phyloP scores from a whole-genome alignment of 2,888 invertebrate genomes.

The Tachystola acroxantha region DNA sequence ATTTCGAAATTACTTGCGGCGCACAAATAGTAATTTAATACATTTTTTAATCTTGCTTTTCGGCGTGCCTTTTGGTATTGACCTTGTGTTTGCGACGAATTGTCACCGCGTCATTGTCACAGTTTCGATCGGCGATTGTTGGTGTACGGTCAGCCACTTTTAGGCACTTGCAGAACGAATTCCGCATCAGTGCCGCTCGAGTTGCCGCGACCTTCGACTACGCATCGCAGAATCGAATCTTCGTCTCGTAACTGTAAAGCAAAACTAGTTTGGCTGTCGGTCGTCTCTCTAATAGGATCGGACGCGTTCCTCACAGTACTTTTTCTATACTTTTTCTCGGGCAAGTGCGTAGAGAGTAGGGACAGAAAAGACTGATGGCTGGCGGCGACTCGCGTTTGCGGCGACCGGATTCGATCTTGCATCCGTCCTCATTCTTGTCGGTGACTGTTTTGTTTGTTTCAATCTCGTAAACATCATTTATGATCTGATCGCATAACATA shows the following conservation, averaged over 20 bases:
- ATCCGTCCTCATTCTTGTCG: conserved; percentile 28
- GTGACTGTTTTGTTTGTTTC: conserved; percentile 15
- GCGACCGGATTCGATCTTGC: conserved; percentile 26
- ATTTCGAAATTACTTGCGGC: conserved; percentile 1
- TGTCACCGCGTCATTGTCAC: conserved; percentile 11
- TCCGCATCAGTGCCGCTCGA: conserved; percentile 52
- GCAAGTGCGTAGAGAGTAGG: conserved; percentile 29
- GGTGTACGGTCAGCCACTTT: neutral
- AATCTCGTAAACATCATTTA: neutral
- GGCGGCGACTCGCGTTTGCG: conserved; percentile 11
- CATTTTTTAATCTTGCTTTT: too few species aligned
- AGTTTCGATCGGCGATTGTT: neutral
- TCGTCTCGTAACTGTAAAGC: conserved; percentile 60
- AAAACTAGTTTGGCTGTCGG: conserved; percentile 63
- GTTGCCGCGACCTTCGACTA: conserved; percentile 62
- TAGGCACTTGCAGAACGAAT: conserved; percentile 44
- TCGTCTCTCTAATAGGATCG: conserved; percentile 59
- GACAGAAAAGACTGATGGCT: neutral
- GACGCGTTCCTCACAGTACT: conserved; percentile 42
- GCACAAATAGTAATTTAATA: neutral
- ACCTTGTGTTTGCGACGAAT: conserved; percentile 20
- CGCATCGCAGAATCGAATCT: conserved; percentile 57
- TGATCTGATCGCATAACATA: too few species aligned
- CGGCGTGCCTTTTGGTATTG: neutral
- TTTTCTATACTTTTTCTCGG: conserved; percentile 53